These are phyloP conservation scores for Beris chalybata DNA, from an alignment of 2,888 invertebrate genomes.

Conservation along the genomic window DNA sequence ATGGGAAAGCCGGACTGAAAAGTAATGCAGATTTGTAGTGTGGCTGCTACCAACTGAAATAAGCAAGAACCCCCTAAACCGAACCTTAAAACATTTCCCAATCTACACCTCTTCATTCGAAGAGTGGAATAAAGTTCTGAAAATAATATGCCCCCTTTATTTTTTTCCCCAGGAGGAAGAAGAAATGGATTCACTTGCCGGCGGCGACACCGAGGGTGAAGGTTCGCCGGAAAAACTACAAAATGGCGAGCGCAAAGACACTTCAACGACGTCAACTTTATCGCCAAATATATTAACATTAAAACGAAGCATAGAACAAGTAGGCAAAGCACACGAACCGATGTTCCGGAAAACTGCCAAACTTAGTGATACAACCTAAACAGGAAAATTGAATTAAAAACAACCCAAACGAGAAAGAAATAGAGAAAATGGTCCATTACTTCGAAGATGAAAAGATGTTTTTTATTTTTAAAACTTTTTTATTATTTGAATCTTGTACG, in stretches of 20 bases:
- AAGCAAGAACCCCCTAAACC: too few species aligned
- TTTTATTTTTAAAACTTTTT: too few species aligned
- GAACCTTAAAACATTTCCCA: too few species aligned
- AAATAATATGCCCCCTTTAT: conserved; percentile 4
- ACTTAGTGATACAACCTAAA: conserved; percentile 18
- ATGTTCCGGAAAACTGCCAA: conserved; percentile 31
- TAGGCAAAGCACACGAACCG: conserved; percentile 6
- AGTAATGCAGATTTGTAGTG: too few species aligned
- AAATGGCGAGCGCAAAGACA: conserved; percentile 24
- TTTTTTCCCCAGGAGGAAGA: conserved; percentile 35
- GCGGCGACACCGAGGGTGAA: conserved; percentile 33
- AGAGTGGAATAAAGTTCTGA: too few species aligned
- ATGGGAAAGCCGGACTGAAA: too few species aligned
- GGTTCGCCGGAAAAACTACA: conserved; percentile 31
- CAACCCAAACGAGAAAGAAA: too few species aligned
- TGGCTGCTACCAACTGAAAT: too few species aligned
- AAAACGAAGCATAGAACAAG: conserved; percentile 24
- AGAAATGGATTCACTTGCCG: conserved; percentile 27
- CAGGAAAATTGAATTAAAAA: neutral
- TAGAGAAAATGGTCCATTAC: neutral
- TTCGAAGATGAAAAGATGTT: too few species aligned
- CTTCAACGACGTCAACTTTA: neutral
- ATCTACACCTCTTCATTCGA: too few species aligned
- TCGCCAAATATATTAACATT: conserved; percentile 1
- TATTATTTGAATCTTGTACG: too few species aligned